Conservation (phyloP, 1,140 invertebrate species). For the Pinna nobilis region DNA sequence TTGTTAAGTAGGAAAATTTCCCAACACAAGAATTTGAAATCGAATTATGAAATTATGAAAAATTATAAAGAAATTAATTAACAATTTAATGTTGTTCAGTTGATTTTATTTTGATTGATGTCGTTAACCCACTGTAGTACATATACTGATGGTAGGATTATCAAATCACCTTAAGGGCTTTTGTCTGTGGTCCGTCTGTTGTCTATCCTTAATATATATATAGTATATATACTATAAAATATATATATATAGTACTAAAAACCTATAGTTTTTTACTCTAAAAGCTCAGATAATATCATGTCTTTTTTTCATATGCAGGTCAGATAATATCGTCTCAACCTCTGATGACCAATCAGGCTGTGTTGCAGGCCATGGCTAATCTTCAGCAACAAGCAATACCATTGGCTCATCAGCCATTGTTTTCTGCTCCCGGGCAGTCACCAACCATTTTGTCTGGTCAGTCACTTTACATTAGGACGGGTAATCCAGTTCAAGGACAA, state of each 20-base stretch:
- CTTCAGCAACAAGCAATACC: conserved; percentile 58
- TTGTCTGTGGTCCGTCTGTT: conserved; percentile 1
- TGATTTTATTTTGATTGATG: no score
- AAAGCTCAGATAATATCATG: not conserved
- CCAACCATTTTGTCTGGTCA: conserved; percentile 63
- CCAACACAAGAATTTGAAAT: no score
- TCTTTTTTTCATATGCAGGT: conserved; percentile 21
- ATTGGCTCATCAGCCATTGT: conserved; percentile 55
- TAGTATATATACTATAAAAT: not conserved
- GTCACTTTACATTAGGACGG: conserved; percentile 62
- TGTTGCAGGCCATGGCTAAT: conserved; percentile 69
- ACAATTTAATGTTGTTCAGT: no score
- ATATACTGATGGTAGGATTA: no score
- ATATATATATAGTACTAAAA: no score
- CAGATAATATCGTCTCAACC: conserved; percentile 68
- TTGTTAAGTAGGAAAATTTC: no score
- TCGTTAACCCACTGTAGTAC: no score
- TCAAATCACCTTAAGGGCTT: no score
- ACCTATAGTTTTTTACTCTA: no score
- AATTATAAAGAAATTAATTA: no score
- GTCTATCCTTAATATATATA: not conserved
- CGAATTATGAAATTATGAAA: no score
- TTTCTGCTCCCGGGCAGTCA: conserved; percentile 60
- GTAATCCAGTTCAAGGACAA: conserved; percentile 52
- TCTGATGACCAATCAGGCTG: conserved; percentile 67